Evolutionary conservation across 2,797 vertebrate species (phyloP).

Genomic region (Tadarida brasiliensis): DNA sequence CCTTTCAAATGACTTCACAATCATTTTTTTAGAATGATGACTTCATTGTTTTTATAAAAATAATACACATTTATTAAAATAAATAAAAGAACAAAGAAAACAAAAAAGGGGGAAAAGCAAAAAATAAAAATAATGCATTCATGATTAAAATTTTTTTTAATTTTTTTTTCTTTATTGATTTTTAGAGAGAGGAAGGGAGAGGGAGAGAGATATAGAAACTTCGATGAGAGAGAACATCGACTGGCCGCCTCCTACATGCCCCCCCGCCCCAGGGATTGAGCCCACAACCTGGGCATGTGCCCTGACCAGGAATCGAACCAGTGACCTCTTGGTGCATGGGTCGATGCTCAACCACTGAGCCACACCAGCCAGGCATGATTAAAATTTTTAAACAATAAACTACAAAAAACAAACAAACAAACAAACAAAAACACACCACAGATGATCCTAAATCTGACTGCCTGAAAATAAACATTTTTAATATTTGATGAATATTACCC

Average conservation of each 20-base stretch:
- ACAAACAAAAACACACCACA: not conserved
- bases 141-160: not conserved
- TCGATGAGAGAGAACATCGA: too few relatives aligned
- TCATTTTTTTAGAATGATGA: not conserved
- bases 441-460: not conserved
- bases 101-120: not conserved
- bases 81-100: not conserved
- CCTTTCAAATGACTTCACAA: not conserved
- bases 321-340: too few relatives aligned
- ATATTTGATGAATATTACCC: conserved; percentile 3
- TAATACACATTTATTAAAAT: not conserved
- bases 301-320: too few relatives aligned
- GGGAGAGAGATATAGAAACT: too few relatives aligned
- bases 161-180: too few relatives aligned
- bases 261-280: too few relatives aligned
- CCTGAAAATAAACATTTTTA: conserved; percentile 31
- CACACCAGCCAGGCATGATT: not conserved
- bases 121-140: not conserved
- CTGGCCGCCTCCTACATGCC: too few relatives aligned
- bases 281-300: too few relatives aligned
- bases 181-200: too few relatives aligned
- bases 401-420: too few relatives aligned
- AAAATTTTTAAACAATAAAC: not conserved
- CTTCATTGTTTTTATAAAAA: not conserved
- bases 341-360: too few relatives aligned